Percentiles rank a stretch among this genome's conserved stretches.
Evolutionary conservation across 1,140 invertebrate genomes (phyloP).

Genomic region (Luehdorfia chinensis): DNA sequence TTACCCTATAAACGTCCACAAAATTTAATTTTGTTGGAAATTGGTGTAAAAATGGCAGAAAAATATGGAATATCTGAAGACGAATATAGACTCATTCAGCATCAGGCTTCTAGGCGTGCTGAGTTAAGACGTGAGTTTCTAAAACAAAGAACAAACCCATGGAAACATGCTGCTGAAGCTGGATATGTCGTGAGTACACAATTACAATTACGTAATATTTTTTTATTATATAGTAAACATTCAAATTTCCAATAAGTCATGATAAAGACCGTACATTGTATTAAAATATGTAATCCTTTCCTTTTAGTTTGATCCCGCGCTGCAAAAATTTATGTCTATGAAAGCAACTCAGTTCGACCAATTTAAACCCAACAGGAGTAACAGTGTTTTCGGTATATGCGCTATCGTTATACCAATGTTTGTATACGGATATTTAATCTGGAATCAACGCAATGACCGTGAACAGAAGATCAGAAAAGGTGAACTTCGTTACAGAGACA

Average conservation of each 20-base stretch:
- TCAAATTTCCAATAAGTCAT: slow-evolving; percentile 12
- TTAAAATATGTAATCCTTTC: neutral
- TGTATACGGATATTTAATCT: slow-evolving; percentile 74
- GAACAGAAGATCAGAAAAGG: slow-evolving; percentile 81
- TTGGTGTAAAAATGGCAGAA: slow-evolving; percentile 54
- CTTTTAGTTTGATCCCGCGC: slow-evolving; percentile 84
- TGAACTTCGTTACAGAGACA: slow-evolving; percentile 84
- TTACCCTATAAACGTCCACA: too few species aligned
- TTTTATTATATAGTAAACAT: slow-evolving; percentile 12
- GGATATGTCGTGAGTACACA: slow-evolving; percentile 65
- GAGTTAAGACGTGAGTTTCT: slow-evolving; percentile 81
- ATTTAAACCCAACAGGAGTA: slow-evolving; percentile 82
- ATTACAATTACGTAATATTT: slow-evolving; percentile 67
- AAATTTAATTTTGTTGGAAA: too few species aligned
- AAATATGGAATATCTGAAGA: slow-evolving; percentile 65
- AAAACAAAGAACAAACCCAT: slow-evolving; percentile 83
- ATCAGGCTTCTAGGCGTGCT: slow-evolving; percentile 77
- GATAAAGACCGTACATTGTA: neutral
- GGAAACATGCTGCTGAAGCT: slow-evolving; percentile 65
- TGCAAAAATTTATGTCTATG: slow-evolving; percentile 84
- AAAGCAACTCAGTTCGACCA: slow-evolving; percentile 80
- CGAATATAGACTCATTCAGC: slow-evolving; percentile 72
- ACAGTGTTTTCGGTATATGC: slow-evolving; percentile 73
- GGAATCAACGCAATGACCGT: slow-evolving; percentile 71
- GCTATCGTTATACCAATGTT: slow-evolving; percentile 79